Evolutionary conservation across 2,797 vertebrate species (phyloP).

Genomic region (Pampus argenteus): DNA sequence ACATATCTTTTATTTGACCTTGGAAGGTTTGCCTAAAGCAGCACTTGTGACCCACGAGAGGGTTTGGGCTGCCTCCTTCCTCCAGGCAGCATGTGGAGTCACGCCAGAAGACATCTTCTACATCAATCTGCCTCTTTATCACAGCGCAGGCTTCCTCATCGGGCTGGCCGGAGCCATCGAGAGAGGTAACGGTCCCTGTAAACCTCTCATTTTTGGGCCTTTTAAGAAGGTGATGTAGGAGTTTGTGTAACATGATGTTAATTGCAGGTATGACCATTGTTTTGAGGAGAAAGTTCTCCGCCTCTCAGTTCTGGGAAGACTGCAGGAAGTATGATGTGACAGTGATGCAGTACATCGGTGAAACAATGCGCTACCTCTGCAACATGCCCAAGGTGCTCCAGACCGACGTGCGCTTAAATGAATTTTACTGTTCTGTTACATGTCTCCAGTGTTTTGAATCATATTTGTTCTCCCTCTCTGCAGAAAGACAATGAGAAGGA

Average conservation of each 20-base stretch:
- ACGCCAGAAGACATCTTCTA: slow-evolving; percentile 87
- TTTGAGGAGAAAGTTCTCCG: slow-evolving; percentile 91
- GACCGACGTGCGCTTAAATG: background rate
- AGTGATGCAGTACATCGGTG: slow-evolving; percentile 94
- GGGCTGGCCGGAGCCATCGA: slow-evolving; percentile 86
- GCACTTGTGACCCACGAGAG: slow-evolving; percentile 88
- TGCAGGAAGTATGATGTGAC: slow-evolving; percentile 92
- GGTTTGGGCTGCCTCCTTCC: slow-evolving; percentile 80
- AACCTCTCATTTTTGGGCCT: background rate
- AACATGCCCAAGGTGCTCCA: slow-evolving; percentile 85
- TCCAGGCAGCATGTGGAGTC: slow-evolving; percentile 71
- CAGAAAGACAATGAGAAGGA: slow-evolving; percentile 88
- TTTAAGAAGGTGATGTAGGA: too few relatives aligned
- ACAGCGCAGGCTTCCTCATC: slow-evolving; percentile 90
- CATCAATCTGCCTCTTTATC: slow-evolving; percentile 90
- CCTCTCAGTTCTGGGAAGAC: slow-evolving; percentile 95
- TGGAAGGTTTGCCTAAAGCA: slow-evolving; percentile 92
- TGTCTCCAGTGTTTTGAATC: background rate
- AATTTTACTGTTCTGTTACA: background rate
- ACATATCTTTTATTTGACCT: background rate
- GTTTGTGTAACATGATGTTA: background rate
- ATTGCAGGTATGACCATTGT: slow-evolving; percentile 75
- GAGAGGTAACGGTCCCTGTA: slow-evolving; percentile 77
- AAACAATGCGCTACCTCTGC: slow-evolving; percentile 92
- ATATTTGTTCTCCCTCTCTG: background rate